Conservation (phyloP, 2,797 vertebrate species). For the Rhinophrynus dorsalis region DNA sequence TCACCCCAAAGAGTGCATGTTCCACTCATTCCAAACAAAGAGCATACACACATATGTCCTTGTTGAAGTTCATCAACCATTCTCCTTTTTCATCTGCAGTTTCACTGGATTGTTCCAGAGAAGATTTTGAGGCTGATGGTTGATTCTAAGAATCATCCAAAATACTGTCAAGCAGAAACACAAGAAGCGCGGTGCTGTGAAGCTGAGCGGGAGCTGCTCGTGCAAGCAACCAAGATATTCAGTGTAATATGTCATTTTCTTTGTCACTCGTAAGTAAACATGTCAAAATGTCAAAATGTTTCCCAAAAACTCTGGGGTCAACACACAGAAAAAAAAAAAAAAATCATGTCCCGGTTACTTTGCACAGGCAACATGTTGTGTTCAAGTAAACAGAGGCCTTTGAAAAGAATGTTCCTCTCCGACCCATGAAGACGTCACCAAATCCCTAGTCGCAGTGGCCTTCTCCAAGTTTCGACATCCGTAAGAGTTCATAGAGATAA, state of each 20-base stretch:
- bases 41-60: background rate
- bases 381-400: constrained; percentile 30
- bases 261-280: background rate
- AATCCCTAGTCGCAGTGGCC: constrained; percentile 45
- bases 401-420: constrained; percentile 48
- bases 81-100: constrained; percentile 46
- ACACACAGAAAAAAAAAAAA: background rate
- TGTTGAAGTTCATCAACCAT: constrained; percentile 44
- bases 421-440: constrained; percentile 47
- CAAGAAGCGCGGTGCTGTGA: background rate
- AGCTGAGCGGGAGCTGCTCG: background rate
- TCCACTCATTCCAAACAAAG: background rate
- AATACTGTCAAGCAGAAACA: background rate
- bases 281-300: background rate
- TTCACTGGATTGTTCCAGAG: constrained; percentile 55
- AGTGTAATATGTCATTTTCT: constrained; percentile 7
- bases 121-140: constrained; percentile 56
- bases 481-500: constrained; percentile 54
- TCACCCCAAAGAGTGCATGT: background rate
- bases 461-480: constrained; percentile 54
- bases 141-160: constrained; percentile 20
- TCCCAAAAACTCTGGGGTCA: constrained; percentile 1
- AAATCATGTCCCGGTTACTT: background rate
- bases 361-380: constrained; percentile 29
- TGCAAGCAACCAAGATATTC: constrained; percentile 35